A percentile compares a stretch with the other conserved stretches of the same genome.
phyloP scores from a whole-genome alignment of 1,140 invertebrate genomes.

The Spodoptera litura region DNA sequence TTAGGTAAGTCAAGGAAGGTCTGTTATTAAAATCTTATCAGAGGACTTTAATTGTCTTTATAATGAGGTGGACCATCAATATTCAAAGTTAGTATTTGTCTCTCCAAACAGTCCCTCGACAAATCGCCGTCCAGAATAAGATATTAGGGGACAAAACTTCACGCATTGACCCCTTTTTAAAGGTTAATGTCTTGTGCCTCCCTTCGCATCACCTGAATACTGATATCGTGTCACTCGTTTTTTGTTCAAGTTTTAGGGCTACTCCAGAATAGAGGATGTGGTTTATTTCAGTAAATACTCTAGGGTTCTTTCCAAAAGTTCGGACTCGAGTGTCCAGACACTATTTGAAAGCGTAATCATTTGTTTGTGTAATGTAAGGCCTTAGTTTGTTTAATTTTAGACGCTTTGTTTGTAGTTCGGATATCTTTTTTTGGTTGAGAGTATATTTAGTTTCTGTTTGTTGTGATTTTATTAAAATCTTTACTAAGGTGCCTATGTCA shows the following conservation, averaged over 20 bases:
- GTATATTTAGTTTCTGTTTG: no score
- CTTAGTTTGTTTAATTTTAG: not conserved
- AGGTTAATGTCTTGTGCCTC: slow-evolving; percentile 78
- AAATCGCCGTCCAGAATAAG: slow-evolving; percentile 79
- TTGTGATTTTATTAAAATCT: no score
- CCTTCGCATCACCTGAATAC: slow-evolving; percentile 75
- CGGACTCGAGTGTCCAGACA: no score
- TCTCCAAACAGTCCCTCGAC: slow-evolving; percentile 62
- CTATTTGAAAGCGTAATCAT: no score
- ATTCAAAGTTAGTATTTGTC: slow-evolving; percentile 67
- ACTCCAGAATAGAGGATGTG: not conserved
- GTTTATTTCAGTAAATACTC: slow-evolving; percentile 1
- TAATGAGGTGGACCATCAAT: slow-evolving; percentile 63
- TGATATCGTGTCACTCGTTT: slow-evolving; percentile 62
- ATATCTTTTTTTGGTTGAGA: not conserved
- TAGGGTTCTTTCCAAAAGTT: no score
- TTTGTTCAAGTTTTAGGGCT: slow-evolving; percentile 52
- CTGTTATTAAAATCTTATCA: slow-evolving; percentile 57
- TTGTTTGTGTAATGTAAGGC: no score
- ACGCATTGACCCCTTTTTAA: slow-evolving; percentile 83
- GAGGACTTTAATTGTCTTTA: slow-evolving; percentile 58
- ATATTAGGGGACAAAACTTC: slow-evolving; percentile 79
- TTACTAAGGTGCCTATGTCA: no score
- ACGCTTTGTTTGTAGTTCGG: not conserved
- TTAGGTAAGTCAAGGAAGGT: slow-evolving; percentile 23